Conservation (phyloP, 2,113 vertebrate genomes). For the Deroptyus accipitrinus region DNA sequence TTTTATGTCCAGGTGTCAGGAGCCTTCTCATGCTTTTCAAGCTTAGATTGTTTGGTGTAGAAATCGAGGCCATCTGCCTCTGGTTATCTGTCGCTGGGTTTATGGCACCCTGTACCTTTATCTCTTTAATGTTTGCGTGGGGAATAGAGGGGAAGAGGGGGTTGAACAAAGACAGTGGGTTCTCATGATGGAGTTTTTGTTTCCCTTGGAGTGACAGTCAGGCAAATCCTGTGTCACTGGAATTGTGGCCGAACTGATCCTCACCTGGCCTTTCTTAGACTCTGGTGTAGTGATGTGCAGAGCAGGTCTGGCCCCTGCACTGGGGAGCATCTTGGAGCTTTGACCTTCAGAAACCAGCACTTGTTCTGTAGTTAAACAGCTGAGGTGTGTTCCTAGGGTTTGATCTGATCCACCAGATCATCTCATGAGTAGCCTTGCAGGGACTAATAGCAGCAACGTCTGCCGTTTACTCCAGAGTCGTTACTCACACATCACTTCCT, state of each 20-base stretch:
- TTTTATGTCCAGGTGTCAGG: neutral
- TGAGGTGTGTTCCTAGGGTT: neutral
- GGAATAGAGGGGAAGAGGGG: neutral
- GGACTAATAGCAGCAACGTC: neutral
- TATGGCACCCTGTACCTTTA: neutral
- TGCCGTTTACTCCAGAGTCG: neutral
- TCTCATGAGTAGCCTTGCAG: neutral
- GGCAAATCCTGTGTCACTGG: neutral
- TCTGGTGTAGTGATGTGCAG: accelerated
- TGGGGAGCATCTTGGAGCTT: neutral
- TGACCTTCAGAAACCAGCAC: neutral
- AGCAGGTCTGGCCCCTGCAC: neutral
- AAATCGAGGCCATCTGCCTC: neutral
- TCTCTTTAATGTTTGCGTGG: neutral
- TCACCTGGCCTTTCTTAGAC: neutral
- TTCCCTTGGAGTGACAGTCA: neutral
- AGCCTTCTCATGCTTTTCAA: neutral
- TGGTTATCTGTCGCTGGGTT: neutral
- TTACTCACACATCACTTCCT: neutral
- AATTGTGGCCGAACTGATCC: neutral
- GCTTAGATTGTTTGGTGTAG: constrained; percentile 24
- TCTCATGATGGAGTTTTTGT: neutral
- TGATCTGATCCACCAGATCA: neutral
- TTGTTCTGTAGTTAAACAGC: neutral
- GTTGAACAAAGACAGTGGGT: neutral